Evolutionary conservation across 2,888 invertebrate genomes (phyloP).

Genomic region (Allygus modestus): DNA sequence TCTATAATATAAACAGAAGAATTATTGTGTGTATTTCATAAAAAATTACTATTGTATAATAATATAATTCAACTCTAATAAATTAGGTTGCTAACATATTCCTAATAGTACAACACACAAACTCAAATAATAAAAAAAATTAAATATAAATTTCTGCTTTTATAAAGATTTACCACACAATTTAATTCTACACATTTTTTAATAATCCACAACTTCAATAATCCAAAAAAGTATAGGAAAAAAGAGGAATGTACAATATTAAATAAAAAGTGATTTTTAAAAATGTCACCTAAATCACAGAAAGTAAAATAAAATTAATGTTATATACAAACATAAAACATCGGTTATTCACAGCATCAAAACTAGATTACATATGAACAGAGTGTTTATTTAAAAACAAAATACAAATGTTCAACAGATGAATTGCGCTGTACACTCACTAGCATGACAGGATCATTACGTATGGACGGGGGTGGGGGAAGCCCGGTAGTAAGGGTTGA

Average conservation of each 20-base stretch:
- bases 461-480: slow-evolving; percentile 45
- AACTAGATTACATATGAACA: slow-evolving; percentile 49
- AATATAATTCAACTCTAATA: too few species aligned
- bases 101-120: not conserved
- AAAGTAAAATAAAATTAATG: slow-evolving; percentile 29
- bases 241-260: not conserved
- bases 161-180: not conserved
- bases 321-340: slow-evolving; percentile 54
- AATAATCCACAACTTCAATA: slow-evolving; percentile 7
- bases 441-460: slow-evolving; percentile 32
- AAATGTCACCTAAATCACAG: slow-evolving; percentile 43
- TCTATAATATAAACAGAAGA: not conserved
- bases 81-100: not conserved
- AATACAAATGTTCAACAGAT: slow-evolving; percentile 28
- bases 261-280: not conserved
- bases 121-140: too few species aligned
- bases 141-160: not conserved
- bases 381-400: slow-evolving; percentile 15
- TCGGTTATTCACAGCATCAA: slow-evolving; percentile 53
- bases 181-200: too few species aligned
- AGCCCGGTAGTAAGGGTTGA: slow-evolving; percentile 83
- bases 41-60: not conserved
- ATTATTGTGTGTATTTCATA: not conserved
- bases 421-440: slow-evolving; percentile 23
- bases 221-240: not conserved